phyloP scores from a whole-genome alignment of 1,140 invertebrate species.

The Dendroctonus ponderosae region DNA sequence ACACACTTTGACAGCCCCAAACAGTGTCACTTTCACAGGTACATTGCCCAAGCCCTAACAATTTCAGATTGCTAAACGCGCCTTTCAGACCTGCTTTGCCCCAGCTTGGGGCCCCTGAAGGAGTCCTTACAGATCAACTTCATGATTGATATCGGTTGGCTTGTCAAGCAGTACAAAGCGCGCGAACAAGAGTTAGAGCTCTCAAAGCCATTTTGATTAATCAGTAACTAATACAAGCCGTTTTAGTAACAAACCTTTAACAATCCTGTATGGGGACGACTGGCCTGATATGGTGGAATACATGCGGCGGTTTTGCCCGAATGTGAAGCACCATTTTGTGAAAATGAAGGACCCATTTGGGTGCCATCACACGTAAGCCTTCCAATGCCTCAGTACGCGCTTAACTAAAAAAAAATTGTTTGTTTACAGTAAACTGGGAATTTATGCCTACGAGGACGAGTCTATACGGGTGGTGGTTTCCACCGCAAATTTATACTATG shows the following conservation, averaged over 20 bases:
- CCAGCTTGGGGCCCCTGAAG: conserved; percentile 70
- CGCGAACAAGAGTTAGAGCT: conserved; percentile 51
- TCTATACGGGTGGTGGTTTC: conserved; percentile 84
- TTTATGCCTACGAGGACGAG: conserved; percentile 78
- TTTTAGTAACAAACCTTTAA: conserved; percentile 66
- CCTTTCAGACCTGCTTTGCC: conserved; percentile 69
- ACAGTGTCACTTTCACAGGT: conserved; percentile 71
- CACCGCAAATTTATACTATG: conserved; percentile 87
- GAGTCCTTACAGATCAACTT: conserved; percentile 85
- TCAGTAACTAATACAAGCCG: neutral
- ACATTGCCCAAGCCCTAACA: conserved; percentile 8
- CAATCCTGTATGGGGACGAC: conserved; percentile 78
- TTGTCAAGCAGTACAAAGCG: conserved; percentile 77
- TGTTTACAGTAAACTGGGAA: conserved; percentile 78
- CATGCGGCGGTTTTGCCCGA: conserved; percentile 51
- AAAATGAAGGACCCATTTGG: conserved; percentile 78
- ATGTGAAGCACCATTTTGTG: conserved; percentile 67
- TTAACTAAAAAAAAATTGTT: neutral
- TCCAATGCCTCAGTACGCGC: neutral
- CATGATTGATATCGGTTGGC: conserved; percentile 86
- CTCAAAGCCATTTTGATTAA: conserved; percentile 1
- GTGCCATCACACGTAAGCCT: conserved; percentile 80
- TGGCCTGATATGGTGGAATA: conserved; percentile 60
- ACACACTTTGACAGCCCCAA: conserved; percentile 62
- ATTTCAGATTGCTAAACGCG: conserved; percentile 6